Base-by-base conservation (phyloP, 2,888 invertebrate species). In the Sesamia inferens region DNA sequence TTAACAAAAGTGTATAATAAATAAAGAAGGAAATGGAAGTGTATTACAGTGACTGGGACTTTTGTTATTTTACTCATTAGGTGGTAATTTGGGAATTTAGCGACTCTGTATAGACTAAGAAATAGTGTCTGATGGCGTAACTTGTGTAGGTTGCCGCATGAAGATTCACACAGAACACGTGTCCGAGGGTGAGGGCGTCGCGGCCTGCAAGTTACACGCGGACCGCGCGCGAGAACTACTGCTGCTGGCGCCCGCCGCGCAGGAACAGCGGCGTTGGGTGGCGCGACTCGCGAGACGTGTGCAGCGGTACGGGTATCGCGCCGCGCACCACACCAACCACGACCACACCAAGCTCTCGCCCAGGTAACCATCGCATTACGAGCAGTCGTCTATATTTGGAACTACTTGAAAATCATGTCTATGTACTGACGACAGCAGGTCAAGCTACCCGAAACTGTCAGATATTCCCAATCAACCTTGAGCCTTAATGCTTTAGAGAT, bases 81-180 rank as follows among this genome's bases (percentile, higher is more conserved):
- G n/a, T 6, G 54, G 10, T n/a, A n/a, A n/a, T 54, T n/a, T 54
- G 54, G 54, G 54, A 11, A 39, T 39, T 39, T 54, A n/a, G 54
- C 54, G 54, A 54, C n/a, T 54, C n/a, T 11, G 14, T 8, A 24
- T 57, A 4, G 24, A 8, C 24, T 24, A 16, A 22, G 24, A 57
- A 31, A 31, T 65, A 5, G 19, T 39, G 19, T 47, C 39, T 2
- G 14, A 47, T 39, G 19, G 14, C 5, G 10, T n/a, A 0, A 1
- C 0, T 22, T 16, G 19, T 0, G 59, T 92, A 98, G 99, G 99
- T 85, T 99, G 99, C 96, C 98, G 98, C 91, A 98, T 99, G 93
- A 99, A 99, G 97, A 98, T 99, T 91, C 99, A 99, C 96, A 98
- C 99, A 94, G 99, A 99, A 92, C 99, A 99, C 97, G 97, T 99